phyloP scores from a whole-genome alignment of 2,888 invertebrate genomes.

The Heteromyza rotundicornis region DNA sequence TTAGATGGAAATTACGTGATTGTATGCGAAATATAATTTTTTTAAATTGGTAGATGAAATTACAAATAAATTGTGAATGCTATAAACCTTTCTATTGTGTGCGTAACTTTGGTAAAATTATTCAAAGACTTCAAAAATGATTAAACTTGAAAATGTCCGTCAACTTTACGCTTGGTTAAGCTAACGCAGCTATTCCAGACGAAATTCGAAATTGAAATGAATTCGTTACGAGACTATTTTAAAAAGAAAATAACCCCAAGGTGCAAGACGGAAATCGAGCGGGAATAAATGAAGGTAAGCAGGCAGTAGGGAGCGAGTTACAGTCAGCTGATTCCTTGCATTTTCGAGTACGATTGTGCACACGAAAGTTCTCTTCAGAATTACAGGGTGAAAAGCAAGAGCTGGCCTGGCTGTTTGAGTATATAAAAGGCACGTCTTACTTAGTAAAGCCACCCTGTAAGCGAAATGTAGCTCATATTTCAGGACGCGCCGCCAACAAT shows the following conservation, averaged over 20 bases:
- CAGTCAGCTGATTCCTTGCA: too few relatives aligned
- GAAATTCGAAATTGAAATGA: background rate
- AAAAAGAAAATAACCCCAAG: background rate
- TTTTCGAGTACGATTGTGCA: too few relatives aligned
- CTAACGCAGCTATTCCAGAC: background rate
- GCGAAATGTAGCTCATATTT: background rate
- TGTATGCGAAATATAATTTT: too few relatives aligned
- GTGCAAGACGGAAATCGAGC: background rate
- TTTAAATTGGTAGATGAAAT: too few relatives aligned
- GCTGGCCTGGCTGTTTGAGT: background rate
- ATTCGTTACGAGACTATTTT: background rate
- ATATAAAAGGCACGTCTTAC: too few relatives aligned
- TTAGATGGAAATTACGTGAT: slow-evolving; percentile 10
- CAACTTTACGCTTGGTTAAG: background rate
- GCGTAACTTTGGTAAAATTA: too few relatives aligned
- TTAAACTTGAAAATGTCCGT: background rate
- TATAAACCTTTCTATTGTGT: too few relatives aligned
- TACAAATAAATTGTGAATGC: too few relatives aligned
- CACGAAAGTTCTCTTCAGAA: too few relatives aligned
- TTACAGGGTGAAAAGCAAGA: too few relatives aligned
- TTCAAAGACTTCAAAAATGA: too few relatives aligned
- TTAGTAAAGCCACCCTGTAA: too few relatives aligned
- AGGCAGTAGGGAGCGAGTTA: background rate
- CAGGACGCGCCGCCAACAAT: slow-evolving; percentile 6
- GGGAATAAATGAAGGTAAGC: background rate